Base-by-base conservation (phyloP, 1,140 invertebrate genomes). In the Theocolax elegans region DNA sequence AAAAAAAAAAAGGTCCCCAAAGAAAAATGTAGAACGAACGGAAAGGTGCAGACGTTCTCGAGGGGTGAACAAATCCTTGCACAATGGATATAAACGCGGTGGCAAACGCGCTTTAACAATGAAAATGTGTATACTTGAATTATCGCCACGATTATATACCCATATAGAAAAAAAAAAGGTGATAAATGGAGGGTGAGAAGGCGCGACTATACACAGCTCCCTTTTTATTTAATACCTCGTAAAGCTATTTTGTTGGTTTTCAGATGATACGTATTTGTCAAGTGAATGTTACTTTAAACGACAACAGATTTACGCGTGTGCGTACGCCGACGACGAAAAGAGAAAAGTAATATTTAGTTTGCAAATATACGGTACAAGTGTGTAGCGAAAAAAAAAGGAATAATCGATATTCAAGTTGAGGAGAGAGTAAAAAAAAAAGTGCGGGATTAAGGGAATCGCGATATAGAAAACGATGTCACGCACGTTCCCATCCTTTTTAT, bases 61-160 rank as follows among this genome's bases (percentile, higher is more conserved):
- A 59, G 54, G 54, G 65, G 65, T 58, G 42, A 21, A 21, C 48
- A 23, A 63, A 49, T 29, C 19, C 29, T 0, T 13, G 17, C 40
- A 67, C 54, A 59, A 67, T 59, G 65, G n/a, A 6, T n/a, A 44
- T 15, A 60, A 60, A 42, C 19, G 25, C 51, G 59, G 15, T 7
- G 8, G 15, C 46, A 60, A 60, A 60, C 19, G 40, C 25, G 23
- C 15, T 44, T 46, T 46, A n/a, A 65, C 21, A 44, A 51, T 40
- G 19, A 8, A 23, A 13, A 21, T 49, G 54, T 40, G 44, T 21
- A 58, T 49, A 46, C 56, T 67, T 59, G 42, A 67, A 59, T 67
- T 49, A 59, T 67, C 65, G 65, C 38, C 44, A 7, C 8, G 27
- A 6, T n/a, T n/a, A n/a, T n/a, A n/a, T n/a, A n/a, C n/a, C n/a